Conservation (phyloP, 2,113 vertebrate genomes). For the Pteronura brasiliensis region DNA sequence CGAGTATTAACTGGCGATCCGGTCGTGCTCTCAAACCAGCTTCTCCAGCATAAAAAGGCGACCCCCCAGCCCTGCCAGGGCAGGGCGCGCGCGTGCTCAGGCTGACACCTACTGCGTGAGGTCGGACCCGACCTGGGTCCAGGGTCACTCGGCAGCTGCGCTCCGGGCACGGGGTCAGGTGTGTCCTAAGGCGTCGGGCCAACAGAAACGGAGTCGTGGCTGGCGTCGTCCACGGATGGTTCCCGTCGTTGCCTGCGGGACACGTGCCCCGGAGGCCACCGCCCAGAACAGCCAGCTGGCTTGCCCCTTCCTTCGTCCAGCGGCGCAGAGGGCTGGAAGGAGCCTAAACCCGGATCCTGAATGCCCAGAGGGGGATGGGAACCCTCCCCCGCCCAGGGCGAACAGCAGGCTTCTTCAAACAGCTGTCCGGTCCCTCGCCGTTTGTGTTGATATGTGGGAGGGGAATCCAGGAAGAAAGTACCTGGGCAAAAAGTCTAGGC, state of each 20-base stretch:
- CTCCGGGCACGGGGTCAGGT: too few species aligned
- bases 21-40: not conserved
- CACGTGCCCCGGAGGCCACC: not conserved
- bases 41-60: too few species aligned
- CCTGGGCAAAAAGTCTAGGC: not conserved
- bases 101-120: too few species aligned
- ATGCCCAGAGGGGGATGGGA: not conserved
- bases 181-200: not conserved
- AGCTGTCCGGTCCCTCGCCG: not conserved
- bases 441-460: not conserved
- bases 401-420: not conserved
- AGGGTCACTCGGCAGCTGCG: not conserved
- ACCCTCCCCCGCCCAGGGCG: not conserved
- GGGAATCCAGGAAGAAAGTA: not conserved
- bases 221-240: not conserved
- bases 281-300: not conserved
- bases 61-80: not conserved
- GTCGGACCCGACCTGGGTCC: too few species aligned
- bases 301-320: not conserved
- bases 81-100: not conserved
- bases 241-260: not conserved
- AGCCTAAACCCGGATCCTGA: not conserved
- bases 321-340: fast-evolving
- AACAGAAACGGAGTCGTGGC: not conserved
- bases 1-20: not conserved